Evolutionary conservation across 2,113 vertebrate species (phyloP).

Genomic region (Callaeas wilsoni): DNA sequence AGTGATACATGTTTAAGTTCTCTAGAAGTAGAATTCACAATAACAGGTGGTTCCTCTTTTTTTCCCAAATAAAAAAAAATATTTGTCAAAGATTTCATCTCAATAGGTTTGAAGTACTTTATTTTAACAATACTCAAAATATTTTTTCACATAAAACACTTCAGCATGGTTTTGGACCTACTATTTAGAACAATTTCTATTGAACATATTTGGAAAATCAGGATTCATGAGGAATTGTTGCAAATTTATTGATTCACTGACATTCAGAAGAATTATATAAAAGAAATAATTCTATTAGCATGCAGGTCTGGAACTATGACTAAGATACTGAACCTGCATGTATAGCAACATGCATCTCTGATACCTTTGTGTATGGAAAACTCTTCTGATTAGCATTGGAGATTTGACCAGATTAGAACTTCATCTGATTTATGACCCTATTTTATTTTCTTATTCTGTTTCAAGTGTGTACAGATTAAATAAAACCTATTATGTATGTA

Average conservation of each 20-base stretch:
- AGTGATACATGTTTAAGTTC: not conserved
- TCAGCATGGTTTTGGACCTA: not conserved
- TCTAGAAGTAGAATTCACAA: not conserved
- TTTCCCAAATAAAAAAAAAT: not conserved
- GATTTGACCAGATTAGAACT: not conserved
- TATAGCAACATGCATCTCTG: not conserved
- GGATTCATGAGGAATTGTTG: not conserved
- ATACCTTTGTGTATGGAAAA: not conserved
- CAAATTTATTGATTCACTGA: not conserved
- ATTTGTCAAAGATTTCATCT: not conserved
- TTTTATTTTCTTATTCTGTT: not conserved
- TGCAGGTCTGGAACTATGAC: not conserved
- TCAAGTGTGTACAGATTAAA: not conserved
- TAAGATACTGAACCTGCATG: not conserved
- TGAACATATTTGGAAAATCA: not conserved
- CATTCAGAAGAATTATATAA: not conserved
- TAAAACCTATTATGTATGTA: fast-evolving
- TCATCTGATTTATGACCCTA: not conserved
- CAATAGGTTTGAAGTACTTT: not conserved
- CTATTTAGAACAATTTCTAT: not conserved
- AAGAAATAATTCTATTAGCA: not conserved
- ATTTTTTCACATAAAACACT: not conserved
- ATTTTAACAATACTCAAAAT: not conserved
- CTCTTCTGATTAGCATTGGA: not conserved
- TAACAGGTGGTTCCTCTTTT: fast-evolving